phyloP scores from a whole-genome alignment of 2,113 vertebrate genomes.

The Laterallus jamaicensis region DNA sequence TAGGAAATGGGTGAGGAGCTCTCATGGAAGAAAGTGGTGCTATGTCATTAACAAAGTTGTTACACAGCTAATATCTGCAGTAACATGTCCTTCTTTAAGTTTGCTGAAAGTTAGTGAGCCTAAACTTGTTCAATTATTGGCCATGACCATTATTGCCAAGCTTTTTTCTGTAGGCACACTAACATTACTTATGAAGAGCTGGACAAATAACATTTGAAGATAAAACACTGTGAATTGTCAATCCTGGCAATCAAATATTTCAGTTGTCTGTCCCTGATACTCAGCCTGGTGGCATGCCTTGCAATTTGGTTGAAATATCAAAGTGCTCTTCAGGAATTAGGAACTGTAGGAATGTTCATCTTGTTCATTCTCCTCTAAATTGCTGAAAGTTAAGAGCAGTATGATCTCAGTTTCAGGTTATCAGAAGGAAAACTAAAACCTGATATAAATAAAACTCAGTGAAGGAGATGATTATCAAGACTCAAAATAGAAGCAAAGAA shows the following conservation, averaged over 20 bases:
- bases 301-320: constrained; percentile 8
- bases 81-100: background rate
- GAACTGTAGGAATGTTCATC: constrained; percentile 14
- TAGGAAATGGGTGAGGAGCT: background rate
- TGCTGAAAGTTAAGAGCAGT: background rate
- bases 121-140: background rate
- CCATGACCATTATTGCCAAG: background rate
- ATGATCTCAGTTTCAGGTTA: background rate
- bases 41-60: background rate
- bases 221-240: background rate
- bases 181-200: background rate
- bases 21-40: background rate
- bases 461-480: background rate
- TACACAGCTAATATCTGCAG: background rate
- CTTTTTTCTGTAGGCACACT: background rate
- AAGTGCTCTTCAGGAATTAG: background rate
- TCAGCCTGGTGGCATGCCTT: background rate
- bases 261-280: background rate
- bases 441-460: background rate
- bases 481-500: background rate
- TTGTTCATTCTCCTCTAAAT: background rate
- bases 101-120: background rate
- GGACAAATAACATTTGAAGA: background rate
- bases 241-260: background rate
- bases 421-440: background rate